phyloP scores from a whole-genome alignment of 2,113 vertebrate species.

The Agapornis roseicollis region DNA sequence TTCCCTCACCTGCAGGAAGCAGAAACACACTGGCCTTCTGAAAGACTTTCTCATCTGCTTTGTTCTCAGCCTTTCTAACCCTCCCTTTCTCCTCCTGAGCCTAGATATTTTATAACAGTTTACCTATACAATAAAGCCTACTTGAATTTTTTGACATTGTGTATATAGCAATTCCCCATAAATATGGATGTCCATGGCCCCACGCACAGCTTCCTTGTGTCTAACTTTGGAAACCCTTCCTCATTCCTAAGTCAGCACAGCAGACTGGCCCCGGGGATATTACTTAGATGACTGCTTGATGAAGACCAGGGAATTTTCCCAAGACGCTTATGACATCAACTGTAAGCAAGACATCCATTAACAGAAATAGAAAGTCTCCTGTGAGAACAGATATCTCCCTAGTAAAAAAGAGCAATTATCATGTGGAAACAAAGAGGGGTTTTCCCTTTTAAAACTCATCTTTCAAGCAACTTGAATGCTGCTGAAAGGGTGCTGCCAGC shows the following conservation, averaged over 20 bases:
- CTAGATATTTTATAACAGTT: slow-evolving; percentile 9
- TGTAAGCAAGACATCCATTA: neutral
- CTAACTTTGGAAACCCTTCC: slow-evolving; percentile 1
- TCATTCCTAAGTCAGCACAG: neutral
- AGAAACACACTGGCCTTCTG: neutral
- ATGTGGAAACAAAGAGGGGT: neutral
- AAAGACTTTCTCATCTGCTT: neutral
- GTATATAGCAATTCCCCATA: neutral
- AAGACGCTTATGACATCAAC: slow-evolving; percentile 2
- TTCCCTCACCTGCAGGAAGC: neutral
- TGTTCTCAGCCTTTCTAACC: neutral
- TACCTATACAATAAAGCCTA: slow-evolving; percentile 28
- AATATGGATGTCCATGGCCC: neutral
- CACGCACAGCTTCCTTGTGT: neutral
- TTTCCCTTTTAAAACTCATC: neutral
- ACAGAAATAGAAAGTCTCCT: neutral
- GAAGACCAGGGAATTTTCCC: slow-evolving; percentile 8
- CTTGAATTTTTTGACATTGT: slow-evolving; percentile 59
- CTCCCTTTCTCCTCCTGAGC: neutral
- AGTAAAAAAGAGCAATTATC: neutral
- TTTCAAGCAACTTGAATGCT: slow-evolving; percentile 22
- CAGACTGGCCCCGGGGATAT: neutral
- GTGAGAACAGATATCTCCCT: neutral
- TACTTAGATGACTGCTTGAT: neutral
- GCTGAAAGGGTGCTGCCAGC: slow-evolving; percentile 5